Evolutionary conservation across 2,797 vertebrate species (phyloP).

Genomic region (Gymnothorax reevesii): DNA sequence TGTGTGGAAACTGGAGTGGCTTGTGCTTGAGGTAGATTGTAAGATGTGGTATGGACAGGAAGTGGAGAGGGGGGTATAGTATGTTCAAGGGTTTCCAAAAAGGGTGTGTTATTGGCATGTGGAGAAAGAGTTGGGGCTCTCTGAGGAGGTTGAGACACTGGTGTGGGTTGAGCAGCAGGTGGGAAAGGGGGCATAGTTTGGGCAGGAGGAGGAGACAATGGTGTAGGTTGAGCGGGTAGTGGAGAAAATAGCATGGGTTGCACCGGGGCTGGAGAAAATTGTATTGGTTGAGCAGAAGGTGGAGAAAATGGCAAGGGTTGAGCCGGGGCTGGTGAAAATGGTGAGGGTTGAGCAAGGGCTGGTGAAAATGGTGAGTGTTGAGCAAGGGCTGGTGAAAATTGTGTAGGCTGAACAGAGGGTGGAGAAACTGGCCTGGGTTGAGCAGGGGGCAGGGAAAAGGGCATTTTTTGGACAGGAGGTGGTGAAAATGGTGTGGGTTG

Average conservation of each 20-base stretch:
- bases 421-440: neutral
- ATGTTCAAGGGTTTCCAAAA: neutral
- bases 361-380: neutral
- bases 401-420: neutral
- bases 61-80: neutral
- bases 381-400: neutral
- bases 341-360: neutral
- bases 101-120: neutral
- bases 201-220: neutral
- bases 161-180: neutral
- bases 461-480: neutral
- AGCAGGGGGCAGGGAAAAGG: neutral
- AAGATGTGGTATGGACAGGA: neutral
- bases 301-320: conserved; percentile 28
- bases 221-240: neutral
- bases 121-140: no score
- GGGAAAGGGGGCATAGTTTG: neutral
- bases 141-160: neutral
- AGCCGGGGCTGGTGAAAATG: neutral
- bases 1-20: conserved; percentile 47
- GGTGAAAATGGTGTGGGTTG: neutral
- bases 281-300: neutral
- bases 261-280: neutral
- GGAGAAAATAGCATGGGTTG: neutral
- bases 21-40: conserved; percentile 34